phyloP scores from a whole-genome alignment of 1,140 invertebrate species.

The Drosophila erecta region DNA sequence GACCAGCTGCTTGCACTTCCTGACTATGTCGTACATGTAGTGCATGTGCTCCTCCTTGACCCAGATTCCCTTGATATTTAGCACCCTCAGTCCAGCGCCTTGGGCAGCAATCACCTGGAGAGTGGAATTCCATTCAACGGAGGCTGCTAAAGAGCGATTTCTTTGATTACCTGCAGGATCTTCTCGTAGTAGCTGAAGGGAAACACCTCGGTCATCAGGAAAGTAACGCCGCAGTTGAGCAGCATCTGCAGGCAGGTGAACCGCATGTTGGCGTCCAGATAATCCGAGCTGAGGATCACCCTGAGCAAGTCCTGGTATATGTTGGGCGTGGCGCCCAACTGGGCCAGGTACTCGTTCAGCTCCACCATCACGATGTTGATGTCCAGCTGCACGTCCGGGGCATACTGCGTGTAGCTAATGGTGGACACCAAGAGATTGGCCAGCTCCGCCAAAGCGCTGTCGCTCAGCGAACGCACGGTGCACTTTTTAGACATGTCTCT shows the following conservation, averaged over 20 bases:
- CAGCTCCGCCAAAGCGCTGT: constrained; percentile 71
- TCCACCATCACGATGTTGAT: constrained; percentile 86
- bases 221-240: constrained; percentile 87
- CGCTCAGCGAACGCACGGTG: constrained; percentile 73
- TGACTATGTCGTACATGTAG: constrained; percentile 87
- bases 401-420: constrained; percentile 76
- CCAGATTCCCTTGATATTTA: constrained; percentile 89
- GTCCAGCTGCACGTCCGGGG: constrained; percentile 86
- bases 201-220: constrained; percentile 88
- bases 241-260: constrained; percentile 87
- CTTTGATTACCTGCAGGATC: constrained; percentile 86
- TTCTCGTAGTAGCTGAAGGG: constrained; percentile 88
- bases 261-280: constrained; percentile 87
- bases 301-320: constrained; percentile 88
- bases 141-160: not conserved
- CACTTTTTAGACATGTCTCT: constrained; percentile 79
- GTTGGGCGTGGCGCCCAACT: constrained; percentile 86
- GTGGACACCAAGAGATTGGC: constrained; percentile 82
- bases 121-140: not conserved
- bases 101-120: constrained; percentile 86
- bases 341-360: constrained; percentile 86
- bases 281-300: constrained; percentile 87
- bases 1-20: constrained; percentile 86
- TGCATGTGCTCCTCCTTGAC: constrained; percentile 88
- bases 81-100: constrained; percentile 86